A percentile compares a stretch with the other conserved stretches of the same genome.
Conservation (phyloP, 2,888 invertebrate species). For the Trissoscelio sp. region DNA sequence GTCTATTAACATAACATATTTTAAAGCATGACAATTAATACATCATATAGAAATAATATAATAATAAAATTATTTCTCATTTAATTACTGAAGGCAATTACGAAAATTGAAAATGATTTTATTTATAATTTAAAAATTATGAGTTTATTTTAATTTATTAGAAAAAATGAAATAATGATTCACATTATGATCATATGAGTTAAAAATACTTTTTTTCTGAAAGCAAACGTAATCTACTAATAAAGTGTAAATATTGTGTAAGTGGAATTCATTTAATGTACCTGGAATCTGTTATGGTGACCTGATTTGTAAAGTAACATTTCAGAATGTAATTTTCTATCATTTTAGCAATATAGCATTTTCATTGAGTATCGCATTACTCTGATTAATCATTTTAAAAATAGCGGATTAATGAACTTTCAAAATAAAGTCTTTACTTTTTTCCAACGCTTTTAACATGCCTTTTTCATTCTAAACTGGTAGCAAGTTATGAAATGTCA, state of each 20-base stretch:
- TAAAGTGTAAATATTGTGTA: conserved; percentile 40
- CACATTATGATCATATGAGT: too few relatives aligned
- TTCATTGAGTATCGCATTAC: too few relatives aligned
- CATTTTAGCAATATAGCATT: conserved; percentile 33
- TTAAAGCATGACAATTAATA: not conserved
- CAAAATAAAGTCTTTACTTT: too few relatives aligned
- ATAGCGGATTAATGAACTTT: too few relatives aligned
- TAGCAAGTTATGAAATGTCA: too few relatives aligned
- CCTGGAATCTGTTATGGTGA: conserved; percentile 39
- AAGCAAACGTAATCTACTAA: conserved; percentile 25
- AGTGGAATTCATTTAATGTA: conserved; percentile 48
- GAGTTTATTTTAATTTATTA: not conserved
- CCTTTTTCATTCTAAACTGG: too few relatives aligned
- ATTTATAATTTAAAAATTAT: not conserved
- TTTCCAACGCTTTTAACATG: too few relatives aligned
- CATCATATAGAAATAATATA: not conserved
- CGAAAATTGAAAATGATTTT: too few relatives aligned
- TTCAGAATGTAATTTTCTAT: conserved; percentile 47
- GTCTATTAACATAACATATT: not conserved
- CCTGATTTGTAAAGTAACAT: conserved; percentile 49
- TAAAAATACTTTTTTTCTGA: not conserved
- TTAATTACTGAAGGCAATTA: too few relatives aligned
- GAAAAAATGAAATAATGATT: too few relatives aligned
- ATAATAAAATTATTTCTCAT: not conserved
- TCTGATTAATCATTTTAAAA: too few relatives aligned